Conservation (phyloP, 2,113 vertebrate genomes). For the Colius striatus region DNA sequence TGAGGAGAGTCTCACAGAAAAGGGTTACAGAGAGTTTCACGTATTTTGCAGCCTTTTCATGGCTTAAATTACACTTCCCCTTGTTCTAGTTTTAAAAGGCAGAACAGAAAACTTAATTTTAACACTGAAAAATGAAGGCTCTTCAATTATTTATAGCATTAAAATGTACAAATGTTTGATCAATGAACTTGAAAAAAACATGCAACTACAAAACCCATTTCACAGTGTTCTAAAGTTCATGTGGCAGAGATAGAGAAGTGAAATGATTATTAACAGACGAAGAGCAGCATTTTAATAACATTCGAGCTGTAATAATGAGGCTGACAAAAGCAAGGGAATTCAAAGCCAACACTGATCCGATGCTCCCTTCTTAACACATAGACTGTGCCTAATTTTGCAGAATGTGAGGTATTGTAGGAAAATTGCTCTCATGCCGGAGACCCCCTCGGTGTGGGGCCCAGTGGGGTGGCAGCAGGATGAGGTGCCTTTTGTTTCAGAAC, state of each 20-base stretch:
- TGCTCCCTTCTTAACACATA: slow-evolving; percentile 36
- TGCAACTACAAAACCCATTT: slow-evolving; percentile 73
- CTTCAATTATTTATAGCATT: slow-evolving; percentile 78
- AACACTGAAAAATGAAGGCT: slow-evolving; percentile 71
- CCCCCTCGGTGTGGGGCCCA: slow-evolving; percentile 18
- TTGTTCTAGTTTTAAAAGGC: slow-evolving; percentile 74
- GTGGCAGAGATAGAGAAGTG: slow-evolving; percentile 70
- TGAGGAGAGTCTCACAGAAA: slow-evolving; percentile 48
- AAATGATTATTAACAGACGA: slow-evolving; percentile 72
- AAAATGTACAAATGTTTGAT: slow-evolving; percentile 80
- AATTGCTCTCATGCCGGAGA: background rate
- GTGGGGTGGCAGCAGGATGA: slow-evolving; percentile 48
- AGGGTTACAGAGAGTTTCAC: slow-evolving; percentile 65
- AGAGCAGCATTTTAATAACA: slow-evolving; percentile 77
- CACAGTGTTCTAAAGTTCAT: slow-evolving; percentile 71
- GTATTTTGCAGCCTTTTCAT: slow-evolving; percentile 69
- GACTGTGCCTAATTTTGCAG: slow-evolving; percentile 42
- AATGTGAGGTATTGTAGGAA: slow-evolving; percentile 9
- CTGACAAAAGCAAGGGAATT: slow-evolving; percentile 72
- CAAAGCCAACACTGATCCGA: slow-evolving; percentile 45
- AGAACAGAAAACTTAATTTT: slow-evolving; percentile 78
- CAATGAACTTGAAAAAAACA: slow-evolving; percentile 75
- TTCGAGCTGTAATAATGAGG: slow-evolving; percentile 68
- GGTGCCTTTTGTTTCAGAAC: slow-evolving; percentile 39
- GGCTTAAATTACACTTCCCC: slow-evolving; percentile 70